Conservation (phyloP, 2,113 vertebrate species). For the Lamprotornis superbus region DNA sequence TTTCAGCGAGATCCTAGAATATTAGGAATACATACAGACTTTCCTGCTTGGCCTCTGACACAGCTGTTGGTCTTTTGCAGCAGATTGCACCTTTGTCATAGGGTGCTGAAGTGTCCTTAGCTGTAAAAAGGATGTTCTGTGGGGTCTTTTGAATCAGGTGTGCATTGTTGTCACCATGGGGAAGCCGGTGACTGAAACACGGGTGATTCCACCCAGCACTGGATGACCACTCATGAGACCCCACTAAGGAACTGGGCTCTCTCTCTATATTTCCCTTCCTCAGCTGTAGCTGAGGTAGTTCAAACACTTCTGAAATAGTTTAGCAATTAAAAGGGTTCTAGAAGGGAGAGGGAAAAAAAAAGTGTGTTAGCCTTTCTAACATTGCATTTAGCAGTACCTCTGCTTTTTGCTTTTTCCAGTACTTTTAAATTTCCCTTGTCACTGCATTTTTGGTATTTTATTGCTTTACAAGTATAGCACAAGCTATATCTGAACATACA, state of each 20-base stretch:
- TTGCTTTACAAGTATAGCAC: not conserved
- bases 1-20: not conserved
- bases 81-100: not conserved
- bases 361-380: not conserved
- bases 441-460: not conserved
- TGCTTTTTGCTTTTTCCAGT: not conserved
- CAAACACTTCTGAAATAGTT: not conserved
- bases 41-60: not conserved
- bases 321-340: not conserved
- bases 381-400: not conserved
- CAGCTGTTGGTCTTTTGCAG: not conserved
- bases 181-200: fast-evolving
- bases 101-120: not conserved
- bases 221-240: not conserved
- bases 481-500: not conserved
- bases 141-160: not conserved
- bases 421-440: not conserved
- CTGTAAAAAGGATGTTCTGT: not conserved
- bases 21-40: not conserved
- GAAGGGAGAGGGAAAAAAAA: not conserved
- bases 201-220: not conserved
- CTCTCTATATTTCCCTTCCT: not conserved
- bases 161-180: no score
- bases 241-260: fast-evolving
- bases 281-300: not conserved